These are phyloP conservation scores for Heliconius cydno DNA, from an alignment of 2,888 invertebrate genomes.

Conservation along the genomic window DNA sequence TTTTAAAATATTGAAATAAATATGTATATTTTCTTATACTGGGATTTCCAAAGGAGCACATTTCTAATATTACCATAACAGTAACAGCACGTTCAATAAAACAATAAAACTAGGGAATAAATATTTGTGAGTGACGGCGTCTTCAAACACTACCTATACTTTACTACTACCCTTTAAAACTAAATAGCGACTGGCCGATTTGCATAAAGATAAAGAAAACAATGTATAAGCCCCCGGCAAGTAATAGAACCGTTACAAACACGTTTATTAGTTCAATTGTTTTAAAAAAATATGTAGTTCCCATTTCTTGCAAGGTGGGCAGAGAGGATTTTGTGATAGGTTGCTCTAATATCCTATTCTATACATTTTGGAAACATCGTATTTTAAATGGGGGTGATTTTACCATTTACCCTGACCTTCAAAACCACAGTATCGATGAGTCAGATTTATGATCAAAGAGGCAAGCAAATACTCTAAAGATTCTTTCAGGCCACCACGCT, in stretches of 20 bases:
- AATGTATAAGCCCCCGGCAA: neutral
- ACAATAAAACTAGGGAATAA: slow-evolving; percentile 7
- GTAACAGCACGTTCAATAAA: slow-evolving; percentile 14
- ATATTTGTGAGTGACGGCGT: neutral
- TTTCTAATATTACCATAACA: slow-evolving; percentile 20
- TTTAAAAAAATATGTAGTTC: neutral
- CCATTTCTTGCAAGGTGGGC: neutral
- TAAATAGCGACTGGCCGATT: neutral
- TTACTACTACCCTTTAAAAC: slow-evolving; percentile 6
- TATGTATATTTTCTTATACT: neutral
- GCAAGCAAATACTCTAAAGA: too few relatives aligned
- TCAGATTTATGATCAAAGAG: too few relatives aligned
- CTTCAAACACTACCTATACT: neutral
- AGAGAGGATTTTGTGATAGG: too few relatives aligned
- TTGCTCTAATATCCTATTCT: too few relatives aligned
- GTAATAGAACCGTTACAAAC: neutral
- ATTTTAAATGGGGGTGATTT: too few relatives aligned
- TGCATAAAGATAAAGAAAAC: slow-evolving; percentile 21
- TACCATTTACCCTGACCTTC: too few relatives aligned
- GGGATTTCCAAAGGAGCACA: neutral
- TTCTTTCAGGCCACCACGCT: too few relatives aligned
- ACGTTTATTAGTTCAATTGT: neutral
- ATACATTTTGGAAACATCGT: too few relatives aligned
- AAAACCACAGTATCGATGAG: too few relatives aligned
- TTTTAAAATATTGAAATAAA: too few relatives aligned